These are phyloP conservation scores for Lepus europaeus DNA, from an alignment of 2,113 vertebrate genomes.

Conservation along the genomic window DNA sequence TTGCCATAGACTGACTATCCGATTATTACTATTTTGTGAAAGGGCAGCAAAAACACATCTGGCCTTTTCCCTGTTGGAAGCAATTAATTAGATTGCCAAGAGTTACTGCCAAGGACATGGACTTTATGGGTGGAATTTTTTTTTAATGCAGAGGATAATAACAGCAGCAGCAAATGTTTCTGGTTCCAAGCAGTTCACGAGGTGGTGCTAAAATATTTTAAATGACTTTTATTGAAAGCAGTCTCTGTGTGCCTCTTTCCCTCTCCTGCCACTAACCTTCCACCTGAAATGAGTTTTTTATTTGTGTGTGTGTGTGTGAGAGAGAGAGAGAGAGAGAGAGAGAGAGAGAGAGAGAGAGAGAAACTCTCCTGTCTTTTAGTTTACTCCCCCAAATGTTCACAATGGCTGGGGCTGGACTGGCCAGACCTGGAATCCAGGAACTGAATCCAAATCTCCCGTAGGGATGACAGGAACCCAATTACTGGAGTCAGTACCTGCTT, in stretches of 20 bases:
- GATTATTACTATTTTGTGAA: not conserved
- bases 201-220: not conserved
- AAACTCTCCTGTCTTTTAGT: too few relatives aligned
- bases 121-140: constrained; percentile 33
- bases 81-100: not conserved
- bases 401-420: too few relatives aligned
- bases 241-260: not conserved
- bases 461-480: too few relatives aligned
- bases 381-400: too few relatives aligned
- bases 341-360: too few relatives aligned
- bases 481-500: too few relatives aligned
- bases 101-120: not conserved
- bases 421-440: too few relatives aligned
- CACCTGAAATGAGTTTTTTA: not conserved
- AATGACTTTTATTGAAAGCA: constrained; percentile 5
- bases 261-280: not conserved
- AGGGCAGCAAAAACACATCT: not conserved
- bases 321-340: too few relatives aligned
- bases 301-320: too few relatives aligned
- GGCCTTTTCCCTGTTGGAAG: not conserved
- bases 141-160: not conserved
- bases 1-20: constrained; percentile 3
- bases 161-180: not conserved
- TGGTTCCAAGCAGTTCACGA: not conserved
- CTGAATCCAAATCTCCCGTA: too few relatives aligned